phyloP scores from a whole-genome alignment of 2,113 vertebrate species.

The Thomomys bottae region DNA sequence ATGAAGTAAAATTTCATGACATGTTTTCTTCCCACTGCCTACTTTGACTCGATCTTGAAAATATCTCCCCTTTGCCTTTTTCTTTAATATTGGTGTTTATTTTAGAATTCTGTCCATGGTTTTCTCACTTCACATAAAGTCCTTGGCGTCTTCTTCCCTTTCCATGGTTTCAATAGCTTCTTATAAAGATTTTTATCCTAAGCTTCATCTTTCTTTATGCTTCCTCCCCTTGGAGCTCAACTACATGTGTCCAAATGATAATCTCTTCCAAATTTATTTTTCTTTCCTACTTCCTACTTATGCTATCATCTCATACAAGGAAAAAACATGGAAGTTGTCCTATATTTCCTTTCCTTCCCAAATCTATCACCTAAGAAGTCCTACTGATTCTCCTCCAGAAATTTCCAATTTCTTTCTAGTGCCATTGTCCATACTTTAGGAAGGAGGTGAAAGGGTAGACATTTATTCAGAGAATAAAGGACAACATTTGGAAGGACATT shows the following conservation, averaged over 20 bases:
- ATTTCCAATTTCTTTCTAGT: background rate
- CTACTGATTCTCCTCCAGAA: background rate
- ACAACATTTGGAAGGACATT: background rate
- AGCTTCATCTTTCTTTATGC: background rate
- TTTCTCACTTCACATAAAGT: background rate
- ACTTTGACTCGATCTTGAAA: background rate
- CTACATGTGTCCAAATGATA: background rate
- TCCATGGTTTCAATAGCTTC: background rate
- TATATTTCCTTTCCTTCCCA: conserved; percentile 3
- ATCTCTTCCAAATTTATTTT: conserved; percentile 1
- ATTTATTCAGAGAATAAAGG: background rate
- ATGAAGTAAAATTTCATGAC: background rate
- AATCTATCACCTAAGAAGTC: background rate
- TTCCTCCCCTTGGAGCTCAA: background rate
- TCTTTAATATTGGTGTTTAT: background rate
- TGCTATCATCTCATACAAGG: background rate
- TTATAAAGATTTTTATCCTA: background rate
- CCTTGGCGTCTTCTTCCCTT: background rate
- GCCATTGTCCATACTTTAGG: background rate
- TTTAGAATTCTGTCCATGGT: conserved; percentile 14
- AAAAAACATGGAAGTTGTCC: background rate
- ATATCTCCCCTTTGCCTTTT: background rate
- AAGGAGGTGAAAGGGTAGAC: background rate
- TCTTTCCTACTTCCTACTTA: background rate
- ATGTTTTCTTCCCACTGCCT: background rate